These are phyloP conservation scores for Panulirus ornatus DNA, from an alignment of 1,140 invertebrate species.

Conservation along the genomic window DNA sequence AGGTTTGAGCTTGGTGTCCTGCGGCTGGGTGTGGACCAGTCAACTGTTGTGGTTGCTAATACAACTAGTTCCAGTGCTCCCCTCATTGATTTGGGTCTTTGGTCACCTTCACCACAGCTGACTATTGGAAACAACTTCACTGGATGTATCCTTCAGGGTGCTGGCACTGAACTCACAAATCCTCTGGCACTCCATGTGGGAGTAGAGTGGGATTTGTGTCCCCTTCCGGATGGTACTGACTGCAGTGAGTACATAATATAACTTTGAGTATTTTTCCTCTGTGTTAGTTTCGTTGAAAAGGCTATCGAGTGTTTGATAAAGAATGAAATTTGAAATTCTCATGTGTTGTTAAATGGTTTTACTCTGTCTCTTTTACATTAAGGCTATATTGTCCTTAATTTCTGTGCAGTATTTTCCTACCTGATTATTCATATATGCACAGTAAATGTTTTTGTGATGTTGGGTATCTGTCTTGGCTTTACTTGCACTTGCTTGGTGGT, in stretches of 20 bases:
- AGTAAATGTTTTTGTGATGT: not conserved
- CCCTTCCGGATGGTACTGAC: constrained; percentile 81
- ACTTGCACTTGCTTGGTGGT: constrained; percentile 64
- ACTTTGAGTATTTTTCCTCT: not conserved
- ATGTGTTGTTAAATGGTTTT: too few species aligned
- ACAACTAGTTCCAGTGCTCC: constrained; percentile 82
- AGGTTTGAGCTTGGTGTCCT: constrained; percentile 84
- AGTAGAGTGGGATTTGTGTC: constrained; percentile 87
- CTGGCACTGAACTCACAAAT: constrained; percentile 86
- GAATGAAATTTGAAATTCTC: too few species aligned
- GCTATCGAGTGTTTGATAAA: not conserved
- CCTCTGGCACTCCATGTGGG: constrained; percentile 82
- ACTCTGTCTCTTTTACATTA: not conserved
- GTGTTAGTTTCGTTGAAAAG: not conserved
- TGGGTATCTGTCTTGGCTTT: constrained; percentile 39
- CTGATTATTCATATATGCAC: constrained; percentile 12
- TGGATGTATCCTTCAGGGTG: constrained; percentile 91
- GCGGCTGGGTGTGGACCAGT: constrained; percentile 79
- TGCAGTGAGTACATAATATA: constrained; percentile 81
- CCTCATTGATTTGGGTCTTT: constrained; percentile 83
- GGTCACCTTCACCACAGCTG: constrained; percentile 81
- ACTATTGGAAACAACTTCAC: constrained; percentile 87
- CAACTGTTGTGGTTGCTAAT: constrained; percentile 83
- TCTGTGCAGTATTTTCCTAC: constrained; percentile 6
- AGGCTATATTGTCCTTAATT: not conserved